Evolutionary conservation across 2,113 vertebrate species (phyloP), one percentile per base, ranked within the genome.

Genomic region (Oreotrochilus melanogaster): DNA sequence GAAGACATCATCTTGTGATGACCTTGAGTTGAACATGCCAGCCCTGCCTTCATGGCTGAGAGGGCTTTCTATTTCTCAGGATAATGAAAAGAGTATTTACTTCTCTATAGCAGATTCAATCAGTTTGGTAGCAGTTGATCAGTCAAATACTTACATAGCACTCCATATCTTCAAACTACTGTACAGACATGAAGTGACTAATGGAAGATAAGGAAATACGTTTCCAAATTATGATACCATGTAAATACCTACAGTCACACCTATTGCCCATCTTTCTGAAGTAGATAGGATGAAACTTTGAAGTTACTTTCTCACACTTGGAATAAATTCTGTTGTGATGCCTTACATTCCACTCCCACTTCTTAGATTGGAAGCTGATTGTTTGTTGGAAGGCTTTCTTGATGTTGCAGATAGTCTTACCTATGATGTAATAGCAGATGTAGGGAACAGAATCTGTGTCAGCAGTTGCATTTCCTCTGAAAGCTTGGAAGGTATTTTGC

Each of bases 401-500:
- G 76, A 51, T 93, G n/a, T 71, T 62, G 43, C 21, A 73, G 50
- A 35, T 91, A 58, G 19, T 71, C 37, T 78, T 80, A 19, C 19
- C 25, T 66, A 3, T 80, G 71, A 43, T n/a, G 42, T 57, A 82
- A 65, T 19, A 64, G 48, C 33, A 71, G 61, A 56, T 76, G 11
- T 39, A 86, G 51, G 37, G 71, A 33, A 82, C 60, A 86, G 31
- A n/a, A 83, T 50, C 67, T 90, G 37, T 85, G 43, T 89, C 85
- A 96, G 85, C 81, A 94, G 42, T 45, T 86, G 25, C 39, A n/a
- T 78, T 78, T 81, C 56, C 47, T 88, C 27, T 57, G 76, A 66
- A 88, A 80, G 7, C 85, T 45, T 89, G 81, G 71, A 64, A 66
- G 42, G 54, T 78, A 18, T 82, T 92, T 57, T 83, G 65, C 5